These are phyloP conservation scores for Ormyrus labotus DNA, from an alignment of 2,888 invertebrate genomes.

Conservation along the genomic window DNA sequence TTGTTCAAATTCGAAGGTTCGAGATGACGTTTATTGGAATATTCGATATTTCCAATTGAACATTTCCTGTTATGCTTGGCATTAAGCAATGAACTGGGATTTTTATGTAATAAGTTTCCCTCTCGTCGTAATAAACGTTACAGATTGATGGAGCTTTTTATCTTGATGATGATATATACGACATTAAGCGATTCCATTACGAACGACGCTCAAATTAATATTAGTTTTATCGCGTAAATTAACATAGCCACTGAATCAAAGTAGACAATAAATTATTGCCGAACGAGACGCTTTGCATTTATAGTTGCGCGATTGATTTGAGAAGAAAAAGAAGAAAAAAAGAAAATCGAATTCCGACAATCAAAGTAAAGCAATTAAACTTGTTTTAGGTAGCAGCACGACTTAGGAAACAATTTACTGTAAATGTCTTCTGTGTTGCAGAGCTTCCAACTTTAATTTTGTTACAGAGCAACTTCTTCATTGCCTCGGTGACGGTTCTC, in stretches of 20 bases:
- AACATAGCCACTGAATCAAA: too few species aligned
- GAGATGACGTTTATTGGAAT: neutral
- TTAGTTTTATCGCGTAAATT: neutral
- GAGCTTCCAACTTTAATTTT: conserved; percentile 8
- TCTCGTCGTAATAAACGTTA: neutral
- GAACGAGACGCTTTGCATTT: too few species aligned
- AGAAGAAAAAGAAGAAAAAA: neutral
- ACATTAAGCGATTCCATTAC: too few species aligned
- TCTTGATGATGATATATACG: neutral
- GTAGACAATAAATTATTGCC: too few species aligned
- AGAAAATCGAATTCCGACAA: neutral
- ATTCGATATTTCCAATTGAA: neutral
- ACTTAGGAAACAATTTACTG: conserved; percentile 21
- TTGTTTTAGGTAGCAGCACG: neutral
- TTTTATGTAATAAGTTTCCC: conserved; percentile 20
- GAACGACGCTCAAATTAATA: too few species aligned
- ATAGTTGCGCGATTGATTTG: too few species aligned
- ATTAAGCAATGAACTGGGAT: conserved; percentile 24
- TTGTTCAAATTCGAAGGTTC: too few species aligned
- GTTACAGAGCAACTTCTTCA: conserved; percentile 20
- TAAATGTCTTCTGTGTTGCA: neutral
- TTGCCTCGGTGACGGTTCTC: conserved; percentile 4
- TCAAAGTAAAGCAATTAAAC: neutral
- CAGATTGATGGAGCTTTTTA: neutral
- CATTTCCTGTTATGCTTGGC: conserved; percentile 23